A percentile compares a stretch with the other conserved stretches of the same genome.
Conservation (phyloP, 2,797 vertebrate genomes). For the Alosa sapidissima region DNA sequence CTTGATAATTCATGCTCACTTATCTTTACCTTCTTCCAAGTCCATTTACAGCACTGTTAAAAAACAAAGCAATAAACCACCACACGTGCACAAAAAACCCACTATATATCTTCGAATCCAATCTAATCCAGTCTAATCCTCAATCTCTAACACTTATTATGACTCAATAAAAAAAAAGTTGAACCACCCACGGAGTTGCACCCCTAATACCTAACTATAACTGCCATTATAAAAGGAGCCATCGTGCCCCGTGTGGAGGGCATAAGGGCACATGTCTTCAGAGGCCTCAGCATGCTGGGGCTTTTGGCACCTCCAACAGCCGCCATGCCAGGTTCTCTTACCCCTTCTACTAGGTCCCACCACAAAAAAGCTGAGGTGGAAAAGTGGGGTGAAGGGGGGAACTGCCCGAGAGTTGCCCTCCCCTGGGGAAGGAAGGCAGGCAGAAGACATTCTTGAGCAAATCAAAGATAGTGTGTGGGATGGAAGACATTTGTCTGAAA, state of each 20-base stretch:
- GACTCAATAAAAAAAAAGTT: too few species aligned
- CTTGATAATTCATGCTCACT: background rate
- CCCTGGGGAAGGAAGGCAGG: background rate
- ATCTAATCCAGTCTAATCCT: too few species aligned
- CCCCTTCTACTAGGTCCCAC: background rate
- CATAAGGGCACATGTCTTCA: background rate
- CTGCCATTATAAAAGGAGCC: background rate
- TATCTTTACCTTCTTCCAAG: background rate
- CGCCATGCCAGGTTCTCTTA: background rate
- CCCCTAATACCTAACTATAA: background rate
- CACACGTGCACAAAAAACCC: background rate
- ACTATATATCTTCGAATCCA: background rate
- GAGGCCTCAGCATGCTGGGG: background rate
- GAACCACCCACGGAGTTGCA: background rate
- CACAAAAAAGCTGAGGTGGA: background rate
- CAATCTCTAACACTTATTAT: too few species aligned
- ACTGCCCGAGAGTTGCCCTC: background rate
- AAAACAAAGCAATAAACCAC: background rate
- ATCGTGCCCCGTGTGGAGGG: background rate
- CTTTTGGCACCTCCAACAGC: background rate
- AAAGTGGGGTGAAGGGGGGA: background rate
- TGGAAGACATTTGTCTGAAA: background rate
- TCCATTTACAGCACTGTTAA: slow-evolving; percentile 8
- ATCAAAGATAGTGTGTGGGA: background rate
- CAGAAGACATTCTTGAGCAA: background rate